phyloP scores from a whole-genome alignment of 2,113 vertebrate genomes.

The Cygnus buccinator region DNA sequence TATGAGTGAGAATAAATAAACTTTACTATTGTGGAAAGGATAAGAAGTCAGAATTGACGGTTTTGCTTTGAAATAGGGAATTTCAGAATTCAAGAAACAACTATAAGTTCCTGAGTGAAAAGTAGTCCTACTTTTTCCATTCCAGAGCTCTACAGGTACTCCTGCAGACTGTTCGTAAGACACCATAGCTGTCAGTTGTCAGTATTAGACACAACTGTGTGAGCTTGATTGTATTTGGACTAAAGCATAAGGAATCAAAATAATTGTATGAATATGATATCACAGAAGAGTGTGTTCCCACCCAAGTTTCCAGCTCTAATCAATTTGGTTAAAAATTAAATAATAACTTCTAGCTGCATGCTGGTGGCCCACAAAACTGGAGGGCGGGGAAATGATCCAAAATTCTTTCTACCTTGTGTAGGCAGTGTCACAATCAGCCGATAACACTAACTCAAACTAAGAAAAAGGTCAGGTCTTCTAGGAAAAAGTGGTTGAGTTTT shows the following conservation, averaged over 20 bases:
- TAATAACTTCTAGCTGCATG: not conserved
- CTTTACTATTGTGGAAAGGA: not conserved
- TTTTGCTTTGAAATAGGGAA: not conserved
- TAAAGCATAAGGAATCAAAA: not conserved
- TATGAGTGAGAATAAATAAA: not conserved
- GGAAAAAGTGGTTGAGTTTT: not conserved
- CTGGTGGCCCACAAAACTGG: not conserved
- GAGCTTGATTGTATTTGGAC: not conserved
- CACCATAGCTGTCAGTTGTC: not conserved
- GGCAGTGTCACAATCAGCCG: not conserved
- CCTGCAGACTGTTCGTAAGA: not conserved
- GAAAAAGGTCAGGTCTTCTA: not conserved
- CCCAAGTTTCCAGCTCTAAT: not conserved
- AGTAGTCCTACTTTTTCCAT: not conserved
- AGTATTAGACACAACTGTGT: not conserved
- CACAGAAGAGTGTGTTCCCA: not conserved
- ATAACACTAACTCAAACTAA: not conserved
- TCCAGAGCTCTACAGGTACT: not conserved
- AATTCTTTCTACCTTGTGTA: not conserved
- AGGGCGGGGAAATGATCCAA: not conserved
- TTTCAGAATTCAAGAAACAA: not conserved
- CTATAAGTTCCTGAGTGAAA: not conserved
- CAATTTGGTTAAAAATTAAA: not conserved
- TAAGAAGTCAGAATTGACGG: not conserved
- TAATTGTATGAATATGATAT: not conserved